Conservation (phyloP, 2,888 invertebrate species). For the Platypus cylindrus region DNA sequence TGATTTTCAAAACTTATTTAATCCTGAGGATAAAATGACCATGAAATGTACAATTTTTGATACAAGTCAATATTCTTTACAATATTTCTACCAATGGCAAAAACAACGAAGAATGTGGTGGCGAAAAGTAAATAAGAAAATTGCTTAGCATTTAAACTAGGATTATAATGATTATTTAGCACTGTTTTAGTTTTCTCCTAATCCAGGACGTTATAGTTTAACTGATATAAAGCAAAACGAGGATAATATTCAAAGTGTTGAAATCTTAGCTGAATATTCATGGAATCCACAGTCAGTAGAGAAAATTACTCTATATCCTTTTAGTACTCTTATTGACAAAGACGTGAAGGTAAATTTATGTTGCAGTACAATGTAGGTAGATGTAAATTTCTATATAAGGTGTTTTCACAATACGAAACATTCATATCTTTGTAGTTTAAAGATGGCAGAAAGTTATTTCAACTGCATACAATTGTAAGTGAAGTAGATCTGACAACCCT, state of each 20-base stretch:
- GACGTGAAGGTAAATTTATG: slow-evolving; percentile 21
- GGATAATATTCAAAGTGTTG: slow-evolving; percentile 36
- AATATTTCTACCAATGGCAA: slow-evolving; percentile 62
- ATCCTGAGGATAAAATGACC: slow-evolving; percentile 16
- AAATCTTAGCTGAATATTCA: slow-evolving; percentile 52
- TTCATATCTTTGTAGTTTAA: slow-evolving; percentile 26
- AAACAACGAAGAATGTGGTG: slow-evolving; percentile 73
- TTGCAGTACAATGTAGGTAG: slow-evolving; percentile 1
- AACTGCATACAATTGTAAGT: slow-evolving; percentile 36
- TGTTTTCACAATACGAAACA: no score
- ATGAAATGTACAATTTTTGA: slow-evolving; percentile 37
- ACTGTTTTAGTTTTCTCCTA: slow-evolving; percentile 46
- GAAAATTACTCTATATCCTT: slow-evolving; percentile 37
- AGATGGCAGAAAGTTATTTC: slow-evolving; percentile 30
- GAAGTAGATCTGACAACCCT: slow-evolving; percentile 40
- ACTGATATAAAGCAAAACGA: slow-evolving; percentile 43
- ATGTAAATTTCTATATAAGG: no score
- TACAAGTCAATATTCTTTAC: slow-evolving; percentile 40
- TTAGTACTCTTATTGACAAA: slow-evolving; percentile 17
- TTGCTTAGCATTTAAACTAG: neutral
- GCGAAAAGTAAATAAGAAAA: slow-evolving; percentile 42
- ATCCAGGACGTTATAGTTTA: slow-evolving; percentile 56
- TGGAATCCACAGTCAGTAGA: slow-evolving; percentile 53
- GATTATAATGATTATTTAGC: neutral
- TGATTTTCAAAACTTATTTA: slow-evolving; percentile 19